Conservation (phyloP, 1,140 invertebrate species). For the Drosophila pseudoobscura region DNA sequence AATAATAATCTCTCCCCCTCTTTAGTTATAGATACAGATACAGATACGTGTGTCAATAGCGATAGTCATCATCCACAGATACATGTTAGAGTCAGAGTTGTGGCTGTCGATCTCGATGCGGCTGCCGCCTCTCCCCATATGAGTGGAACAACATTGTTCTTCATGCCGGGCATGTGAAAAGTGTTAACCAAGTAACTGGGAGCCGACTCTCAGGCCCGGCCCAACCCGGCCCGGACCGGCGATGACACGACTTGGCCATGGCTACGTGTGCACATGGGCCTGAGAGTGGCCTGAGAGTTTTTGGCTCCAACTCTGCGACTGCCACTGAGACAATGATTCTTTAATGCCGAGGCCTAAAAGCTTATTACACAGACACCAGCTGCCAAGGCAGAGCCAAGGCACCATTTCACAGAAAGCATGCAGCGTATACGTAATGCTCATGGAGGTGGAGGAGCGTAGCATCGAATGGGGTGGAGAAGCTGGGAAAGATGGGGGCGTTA, state of each 20-base stretch:
- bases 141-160: conserved; percentile 68
- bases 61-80: conserved; percentile 10
- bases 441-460: not conserved
- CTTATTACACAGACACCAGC: conserved; percentile 30
- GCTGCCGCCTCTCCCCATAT: conserved; percentile 28
- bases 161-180: conserved; percentile 60
- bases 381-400: conserved; percentile 11
- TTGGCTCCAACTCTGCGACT: conserved; percentile 1
- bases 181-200: conserved; percentile 56
- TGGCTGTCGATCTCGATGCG: conserved; percentile 7
- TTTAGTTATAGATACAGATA: not conserved
- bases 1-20: not conserved
- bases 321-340: conserved; percentile 64
- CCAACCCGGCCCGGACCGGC: not conserved
- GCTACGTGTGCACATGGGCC: conserved; percentile 17
- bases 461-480: not conserved
- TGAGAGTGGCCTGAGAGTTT: conserved; percentile 46
- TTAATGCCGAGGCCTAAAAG: conserved; percentile 60
- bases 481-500: conserved; percentile 34
- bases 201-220: not conserved
- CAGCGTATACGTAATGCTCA: conserved; percentile 45
- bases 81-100: conserved; percentile 27
- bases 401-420: conserved; percentile 22
- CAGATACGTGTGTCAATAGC: conserved; percentile 3
- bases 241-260: conserved; percentile 48